Evolutionary conservation across 1,140 invertebrate species (phyloP).

Genomic region (Pogonus chalceus): DNA sequence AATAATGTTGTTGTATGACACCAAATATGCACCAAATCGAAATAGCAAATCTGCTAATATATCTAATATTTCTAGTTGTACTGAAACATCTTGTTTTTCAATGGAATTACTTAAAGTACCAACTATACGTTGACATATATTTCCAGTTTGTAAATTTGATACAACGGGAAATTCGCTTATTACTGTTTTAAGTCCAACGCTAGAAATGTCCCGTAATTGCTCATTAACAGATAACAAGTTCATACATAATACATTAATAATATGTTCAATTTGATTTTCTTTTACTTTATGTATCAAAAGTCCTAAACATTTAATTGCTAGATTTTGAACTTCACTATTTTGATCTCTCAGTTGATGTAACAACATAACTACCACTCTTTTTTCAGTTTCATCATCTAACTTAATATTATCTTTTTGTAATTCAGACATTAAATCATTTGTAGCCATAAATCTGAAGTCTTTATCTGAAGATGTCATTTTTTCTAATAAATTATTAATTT

Average conservation of each 20-base stretch:
- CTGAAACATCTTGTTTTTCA: slow-evolving; percentile 92
- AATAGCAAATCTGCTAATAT: slow-evolving; percentile 89
- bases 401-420: slow-evolving; percentile 98
- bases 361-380: slow-evolving; percentile 95
- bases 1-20: slow-evolving; percentile 79
- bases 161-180: slow-evolving; percentile 89
- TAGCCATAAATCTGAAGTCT: slow-evolving; percentile 99
- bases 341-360: slow-evolving; percentile 93
- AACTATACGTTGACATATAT: slow-evolving; percentile 91
- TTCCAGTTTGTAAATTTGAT: slow-evolving; percentile 76
- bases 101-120: slow-evolving; percentile 84
- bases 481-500: no score
- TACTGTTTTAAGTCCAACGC: slow-evolving; percentile 95
- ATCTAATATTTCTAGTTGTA: slow-evolving; percentile 93
- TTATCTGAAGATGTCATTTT: slow-evolving; percentile 99
- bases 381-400: slow-evolving; percentile 95
- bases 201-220: slow-evolving; percentile 94
- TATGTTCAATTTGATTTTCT: slow-evolving; percentile 94
- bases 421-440: slow-evolving; percentile 98
- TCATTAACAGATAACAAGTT: slow-evolving; percentile 98
- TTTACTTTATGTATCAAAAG: slow-evolving; percentile 98
- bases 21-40: slow-evolving; percentile 81
- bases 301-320: slow-evolving; percentile 96
- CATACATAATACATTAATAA: slow-evolving; percentile 89
- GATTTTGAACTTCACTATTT: slow-evolving; percentile 98